Base-by-base conservation (phyloP, 2,888 invertebrate genomes). In the Odontocerum albicorne region DNA sequence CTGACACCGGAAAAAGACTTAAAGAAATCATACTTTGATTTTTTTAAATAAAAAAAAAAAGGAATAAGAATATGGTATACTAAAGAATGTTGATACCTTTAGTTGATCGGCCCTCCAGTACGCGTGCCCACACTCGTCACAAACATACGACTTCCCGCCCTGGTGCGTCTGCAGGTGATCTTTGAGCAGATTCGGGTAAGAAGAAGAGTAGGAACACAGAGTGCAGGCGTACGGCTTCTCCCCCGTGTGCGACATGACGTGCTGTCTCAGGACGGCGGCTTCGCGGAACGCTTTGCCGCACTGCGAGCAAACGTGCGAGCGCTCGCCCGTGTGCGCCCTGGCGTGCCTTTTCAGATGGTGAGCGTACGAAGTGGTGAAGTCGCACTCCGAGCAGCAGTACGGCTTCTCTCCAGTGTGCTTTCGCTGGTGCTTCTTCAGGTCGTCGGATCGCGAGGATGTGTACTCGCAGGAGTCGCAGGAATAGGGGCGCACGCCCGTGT, bases 311-410 rank as follows among this genome's bases (percentile, higher is more conserved):
- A 4, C 13, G 33, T 33, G 33, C 13, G 4, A n/a, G 17, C 40
- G 20, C 21, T 40, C 8, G 40, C n/a, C 40, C 3, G 8, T 22
- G 39, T 49, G 49, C 6, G 49, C 16, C 17, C 39, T 13, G 17
- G 20, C 16, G 12, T 49, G 49, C 8, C 49, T 36, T 21, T 38
- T 49, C 12, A 49, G 17, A 27, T 49, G 49, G 13, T 36, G 38
- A 15, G 21, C 27, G 8, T 39, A 21, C n/a, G 38, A 21, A 12
- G 21, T 38, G 4, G 21, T 36, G 31, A 38, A 49, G 15, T 38
- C 19, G 15, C 49, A 49, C 2, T 20, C 12, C 4, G 15, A 6
- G 31, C 49, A 49, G 3, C 38, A 4, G 17, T 27, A 20, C 2
- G 39, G 15, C 15, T 33, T 20, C 15, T 39, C 38, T 2, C 49